Evolutionary conservation across 53 echinoderm and acorn worm genomes (phyloP), one percentile per base, ranked within the genome.

Genomic region (Glandiceps talaboti): DNA sequence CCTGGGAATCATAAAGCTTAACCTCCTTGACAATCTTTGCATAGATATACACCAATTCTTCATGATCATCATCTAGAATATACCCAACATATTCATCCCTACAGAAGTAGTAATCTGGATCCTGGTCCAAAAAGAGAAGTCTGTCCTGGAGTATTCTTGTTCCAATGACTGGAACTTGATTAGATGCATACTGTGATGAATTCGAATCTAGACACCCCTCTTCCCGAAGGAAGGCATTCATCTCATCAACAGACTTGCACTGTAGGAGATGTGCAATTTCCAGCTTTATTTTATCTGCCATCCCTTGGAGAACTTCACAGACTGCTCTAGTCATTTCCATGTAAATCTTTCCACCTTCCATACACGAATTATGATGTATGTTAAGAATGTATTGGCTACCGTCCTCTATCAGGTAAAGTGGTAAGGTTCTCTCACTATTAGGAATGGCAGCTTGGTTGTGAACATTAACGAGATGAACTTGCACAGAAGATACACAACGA

Each of bases 141-240:
- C 20, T 45, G 20, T 45, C 80, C 31, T 85, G 30, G 27, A 80
- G 30, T 79, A 33, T 33, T 33, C 76, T 20, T 73, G 31, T 79
- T 26, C 26, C 32, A 14, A 75, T 29, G 27, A 0, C 1, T 73
- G 14, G 30, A 28, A 45, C 80, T 30, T 79, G 76, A n/a, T n/a
- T n/a, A n/a, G n/a, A n/a, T n/a, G n/a, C n/a, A n/a, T n/a, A n/a
- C n/a, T 78, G 78, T 74, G 82, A 82, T 29, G 78, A 14, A 25
- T 28, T 14, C 1, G 26, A 28, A 30, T 83, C 27, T 20, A 27
- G 25, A 30, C 76, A 77, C 1, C 31, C 83, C 32, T 27, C 64
- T 20, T 12, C 20, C 64, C 20, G 6, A 45, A 45, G 64, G 20
- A 12, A 45, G 6, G 64, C 6, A 45, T 45, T 45, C 6, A 45